phyloP scores from a whole-genome alignment of 2,888 invertebrate genomes.

The Linhomoeus sp. region DNA sequence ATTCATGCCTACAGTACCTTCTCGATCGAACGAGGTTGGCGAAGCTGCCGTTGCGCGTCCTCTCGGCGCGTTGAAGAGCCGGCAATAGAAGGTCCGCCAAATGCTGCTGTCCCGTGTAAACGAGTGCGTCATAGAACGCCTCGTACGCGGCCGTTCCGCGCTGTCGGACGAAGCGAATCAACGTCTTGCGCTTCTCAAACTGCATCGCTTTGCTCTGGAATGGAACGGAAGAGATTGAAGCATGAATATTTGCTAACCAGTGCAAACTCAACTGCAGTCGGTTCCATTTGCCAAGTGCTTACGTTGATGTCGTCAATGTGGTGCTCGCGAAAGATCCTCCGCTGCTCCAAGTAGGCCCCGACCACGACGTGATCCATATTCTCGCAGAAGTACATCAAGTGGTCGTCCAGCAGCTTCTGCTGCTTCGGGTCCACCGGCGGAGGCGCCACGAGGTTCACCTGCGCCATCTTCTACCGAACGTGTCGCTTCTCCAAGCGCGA shows the following conservation, averaged over 20 bases:
- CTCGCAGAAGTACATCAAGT: neutral
- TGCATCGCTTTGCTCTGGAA: neutral
- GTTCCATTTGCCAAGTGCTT: neutral
- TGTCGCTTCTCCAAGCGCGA: no score
- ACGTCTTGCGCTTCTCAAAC: neutral
- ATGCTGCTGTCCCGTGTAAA: conserved; percentile 9
- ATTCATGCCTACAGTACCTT: no score
- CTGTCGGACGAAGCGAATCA: neutral
- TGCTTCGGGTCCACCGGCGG: no score
- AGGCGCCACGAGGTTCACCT: no score
- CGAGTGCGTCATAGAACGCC: conserved; percentile 8
- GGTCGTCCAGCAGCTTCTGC: neutral
- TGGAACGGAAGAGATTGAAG: neutral
- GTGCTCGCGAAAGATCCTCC: neutral
- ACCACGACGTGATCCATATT: neutral
- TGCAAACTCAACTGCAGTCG: no score
- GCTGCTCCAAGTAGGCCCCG: neutral
- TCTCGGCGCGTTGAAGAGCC: no score
- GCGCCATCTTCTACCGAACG: no score
- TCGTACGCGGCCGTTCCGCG: conserved; percentile 11
- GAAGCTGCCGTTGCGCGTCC: neutral
- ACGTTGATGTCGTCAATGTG: neutral
- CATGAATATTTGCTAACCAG: neutral
- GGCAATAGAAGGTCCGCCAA: conserved; percentile 7
- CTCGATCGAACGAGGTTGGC: neutral